Evolutionary conservation across 2,888 invertebrate species (phyloP).

Genomic region (Nasonovia ribisnigri): DNA sequence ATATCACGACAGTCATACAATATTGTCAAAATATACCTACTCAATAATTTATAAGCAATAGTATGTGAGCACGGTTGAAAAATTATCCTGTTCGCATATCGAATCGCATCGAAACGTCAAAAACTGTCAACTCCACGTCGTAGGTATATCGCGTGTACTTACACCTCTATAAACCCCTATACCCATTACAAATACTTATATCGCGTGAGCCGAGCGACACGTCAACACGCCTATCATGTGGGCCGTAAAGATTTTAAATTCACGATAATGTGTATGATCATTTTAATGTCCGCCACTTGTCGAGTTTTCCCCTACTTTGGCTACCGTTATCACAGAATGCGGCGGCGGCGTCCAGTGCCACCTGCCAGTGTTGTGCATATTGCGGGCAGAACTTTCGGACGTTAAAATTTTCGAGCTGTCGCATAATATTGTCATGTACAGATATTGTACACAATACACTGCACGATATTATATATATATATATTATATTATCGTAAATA

Average conservation of each 20-base stretch:
- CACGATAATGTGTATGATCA: background rate
- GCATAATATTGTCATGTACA: background rate
- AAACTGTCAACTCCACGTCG: background rate
- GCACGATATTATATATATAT: background rate
- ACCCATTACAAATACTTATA: no score
- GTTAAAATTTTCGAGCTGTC: background rate
- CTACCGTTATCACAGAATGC: background rate
- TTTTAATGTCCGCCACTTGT: background rate
- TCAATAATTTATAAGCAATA: background rate
- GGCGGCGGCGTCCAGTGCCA: background rate
- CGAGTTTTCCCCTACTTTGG: background rate
- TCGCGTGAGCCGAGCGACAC: background rate
- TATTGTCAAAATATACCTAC: background rate
- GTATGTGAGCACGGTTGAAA: background rate
- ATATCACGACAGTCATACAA: background rate
- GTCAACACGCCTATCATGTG: background rate
- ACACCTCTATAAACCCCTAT: background rate
- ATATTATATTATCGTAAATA: background rate
- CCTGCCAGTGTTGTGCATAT: background rate
- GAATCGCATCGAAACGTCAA: background rate
- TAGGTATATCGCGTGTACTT: background rate
- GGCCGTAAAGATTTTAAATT: background rate
- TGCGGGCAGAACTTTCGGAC: background rate
- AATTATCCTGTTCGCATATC: background rate
- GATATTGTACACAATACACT: background rate